A percentile compares a stretch with the other conserved stretches of the same genome.
Evolutionary conservation across 2,888 invertebrate genomes (phyloP).

Genomic region (Julus scandinavius): DNA sequence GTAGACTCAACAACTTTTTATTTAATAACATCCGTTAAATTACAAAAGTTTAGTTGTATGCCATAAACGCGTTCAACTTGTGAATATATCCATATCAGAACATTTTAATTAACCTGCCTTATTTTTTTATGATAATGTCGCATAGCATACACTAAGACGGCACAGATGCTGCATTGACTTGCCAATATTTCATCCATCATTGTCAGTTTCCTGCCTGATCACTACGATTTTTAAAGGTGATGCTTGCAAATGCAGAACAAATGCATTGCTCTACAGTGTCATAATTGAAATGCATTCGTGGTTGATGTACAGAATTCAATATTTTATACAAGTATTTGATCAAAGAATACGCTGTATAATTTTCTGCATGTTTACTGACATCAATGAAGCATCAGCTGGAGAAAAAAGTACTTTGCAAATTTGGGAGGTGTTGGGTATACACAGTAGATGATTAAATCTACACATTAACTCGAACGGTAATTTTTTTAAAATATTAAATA

Average conservation of each 20-base stretch:
- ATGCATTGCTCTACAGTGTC: neutral
- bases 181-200: neutral
- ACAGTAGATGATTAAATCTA: neutral
- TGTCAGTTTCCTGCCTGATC: neutral
- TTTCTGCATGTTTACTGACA: neutral
- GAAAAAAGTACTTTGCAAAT: neutral
- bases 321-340: neutral
- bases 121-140: slow-evolving; percentile 7
- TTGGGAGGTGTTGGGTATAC: neutral
- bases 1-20: neutral
- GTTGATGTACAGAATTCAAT: neutral
- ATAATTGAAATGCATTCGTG: neutral
- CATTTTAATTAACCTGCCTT: slow-evolving; percentile 20
- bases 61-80: neutral
- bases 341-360: neutral
- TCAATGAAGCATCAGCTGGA: neutral
- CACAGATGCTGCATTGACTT: neutral
- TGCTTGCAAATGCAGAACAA: neutral
- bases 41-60: neutral
- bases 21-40: neutral
- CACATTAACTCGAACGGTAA: neutral
- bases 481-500: slow-evolving; percentile 22
- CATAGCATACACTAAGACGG: neutral
- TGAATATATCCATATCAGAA: neutral
- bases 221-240: neutral